A percentile compares a stretch with the other conserved stretches of the same genome.
Conservation (phyloP, 1,140 invertebrate species). For the Stegodyphus dumicola region DNA sequence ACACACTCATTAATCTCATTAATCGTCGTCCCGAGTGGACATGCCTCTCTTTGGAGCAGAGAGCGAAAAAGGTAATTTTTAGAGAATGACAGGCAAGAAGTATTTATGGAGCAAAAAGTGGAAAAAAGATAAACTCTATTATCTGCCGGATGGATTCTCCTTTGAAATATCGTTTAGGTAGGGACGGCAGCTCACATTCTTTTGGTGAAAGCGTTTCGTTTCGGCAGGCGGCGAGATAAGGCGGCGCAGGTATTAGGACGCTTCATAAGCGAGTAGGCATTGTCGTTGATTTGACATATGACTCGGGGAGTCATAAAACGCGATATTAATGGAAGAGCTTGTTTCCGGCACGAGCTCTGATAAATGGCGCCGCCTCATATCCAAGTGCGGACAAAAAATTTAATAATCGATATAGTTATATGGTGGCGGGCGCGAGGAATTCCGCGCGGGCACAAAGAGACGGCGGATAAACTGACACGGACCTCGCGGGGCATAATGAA, state of each 20-base stretch:
- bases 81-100: no score
- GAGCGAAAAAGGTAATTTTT: no score
- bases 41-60: no score
- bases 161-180: neutral
- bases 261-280: constrained; percentile 39
- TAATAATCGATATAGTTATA: constrained; percentile 62
- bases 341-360: constrained; percentile 40
- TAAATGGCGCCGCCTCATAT: constrained; percentile 52
- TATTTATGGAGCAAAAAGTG: no score
- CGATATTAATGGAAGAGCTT: constrained; percentile 57
- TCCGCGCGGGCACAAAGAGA: constrained; percentile 35
- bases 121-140: no score
- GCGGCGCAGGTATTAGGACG: constrained; percentile 31
- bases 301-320: constrained; percentile 59
- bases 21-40: no score
- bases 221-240: neutral
- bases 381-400: constrained; percentile 56
- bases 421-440: constrained; percentile 30
- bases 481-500: constrained; percentile 51
- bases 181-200: constrained; percentile 23
- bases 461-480: constrained; percentile 58
- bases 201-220: constrained; percentile 46
- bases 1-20: no score
- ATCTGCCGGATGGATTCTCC: no score
- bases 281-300: constrained; percentile 62